phyloP scores from a whole-genome alignment of 2,888 invertebrate genomes.

The Coleophora deauratella region DNA sequence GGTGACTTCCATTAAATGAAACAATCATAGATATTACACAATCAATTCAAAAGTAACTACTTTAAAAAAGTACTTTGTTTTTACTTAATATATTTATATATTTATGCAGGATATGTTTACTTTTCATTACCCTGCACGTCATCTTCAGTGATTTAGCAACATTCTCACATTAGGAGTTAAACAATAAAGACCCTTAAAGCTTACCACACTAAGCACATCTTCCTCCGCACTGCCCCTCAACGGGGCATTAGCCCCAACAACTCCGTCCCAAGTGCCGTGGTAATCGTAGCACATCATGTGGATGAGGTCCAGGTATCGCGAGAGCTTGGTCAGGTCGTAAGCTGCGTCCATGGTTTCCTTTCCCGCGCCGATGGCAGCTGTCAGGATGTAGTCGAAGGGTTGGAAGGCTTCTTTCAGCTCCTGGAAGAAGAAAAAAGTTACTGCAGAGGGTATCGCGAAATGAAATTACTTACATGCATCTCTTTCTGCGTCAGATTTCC shows the following conservation, averaged over 20 bases:
- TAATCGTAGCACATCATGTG: constrained; percentile 95
- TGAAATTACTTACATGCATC: too few relatives aligned
- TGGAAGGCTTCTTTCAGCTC: constrained; percentile 83
- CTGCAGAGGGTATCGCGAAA: not conserved
- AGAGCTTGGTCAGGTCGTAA: constrained; percentile 83
- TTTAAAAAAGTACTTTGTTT: too few relatives aligned
- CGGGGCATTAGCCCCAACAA: constrained; percentile 86
- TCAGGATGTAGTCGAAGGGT: constrained; percentile 79
- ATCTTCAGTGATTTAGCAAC: too few relatives aligned
- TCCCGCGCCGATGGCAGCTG: constrained; percentile 88
- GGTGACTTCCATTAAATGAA: too few relatives aligned
- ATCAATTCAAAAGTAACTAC: too few relatives aligned
- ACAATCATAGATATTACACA: too few relatives aligned
- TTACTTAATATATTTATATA: too few relatives aligned
- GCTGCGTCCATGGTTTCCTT: constrained; percentile 83
- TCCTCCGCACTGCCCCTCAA: constrained; percentile 63
- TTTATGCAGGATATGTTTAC: too few relatives aligned
- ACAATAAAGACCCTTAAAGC: constrained; percentile 21
- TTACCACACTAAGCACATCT: constrained; percentile 81
- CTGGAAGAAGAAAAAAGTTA: constrained; percentile 39
- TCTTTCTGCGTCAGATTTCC: too few relatives aligned
- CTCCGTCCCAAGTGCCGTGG: constrained; percentile 87
- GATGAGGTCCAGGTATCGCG: constrained; percentile 79
- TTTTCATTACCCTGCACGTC: too few relatives aligned
- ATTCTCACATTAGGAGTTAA: too few relatives aligned